phyloP scores from a whole-genome alignment of 2,797 vertebrate genomes.

The Hozukius guyotensis region DNA sequence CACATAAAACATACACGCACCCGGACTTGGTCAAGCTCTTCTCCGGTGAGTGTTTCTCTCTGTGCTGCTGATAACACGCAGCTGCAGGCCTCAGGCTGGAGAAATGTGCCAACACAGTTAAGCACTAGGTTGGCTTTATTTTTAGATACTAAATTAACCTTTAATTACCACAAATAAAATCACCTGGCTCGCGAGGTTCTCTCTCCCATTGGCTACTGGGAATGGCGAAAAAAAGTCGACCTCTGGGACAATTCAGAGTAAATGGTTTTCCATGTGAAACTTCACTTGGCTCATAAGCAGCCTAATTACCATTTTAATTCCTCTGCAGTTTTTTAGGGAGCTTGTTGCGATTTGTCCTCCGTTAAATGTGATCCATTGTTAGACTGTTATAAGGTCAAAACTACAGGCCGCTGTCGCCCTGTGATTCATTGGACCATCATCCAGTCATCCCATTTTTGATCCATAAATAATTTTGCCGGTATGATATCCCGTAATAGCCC shows the following conservation, averaged over 20 bases:
- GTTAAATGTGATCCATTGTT: constrained; percentile 27
- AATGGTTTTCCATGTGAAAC: constrained; percentile 43
- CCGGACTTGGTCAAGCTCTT: not conserved
- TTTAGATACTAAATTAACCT: constrained; percentile 44
- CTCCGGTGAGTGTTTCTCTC: constrained; percentile 5
- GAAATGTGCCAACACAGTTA: constrained; percentile 32
- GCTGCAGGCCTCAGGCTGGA: constrained; percentile 47
- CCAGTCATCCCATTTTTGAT: constrained; percentile 46
- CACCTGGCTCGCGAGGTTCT: constrained; percentile 35
- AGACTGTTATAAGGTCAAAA: constrained; percentile 46
- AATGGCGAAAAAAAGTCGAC: constrained; percentile 38
- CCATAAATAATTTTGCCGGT: constrained; percentile 51
- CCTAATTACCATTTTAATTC: constrained; percentile 49
- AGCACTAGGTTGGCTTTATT: constrained; percentile 49
- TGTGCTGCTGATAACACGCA: constrained; percentile 38
- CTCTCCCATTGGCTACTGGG: constrained; percentile 24
- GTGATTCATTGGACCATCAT: constrained; percentile 30
- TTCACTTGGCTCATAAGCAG: constrained; percentile 35
- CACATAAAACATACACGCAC: not conserved
- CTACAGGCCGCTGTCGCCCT: not conserved
- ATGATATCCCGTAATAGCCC: constrained; percentile 40
- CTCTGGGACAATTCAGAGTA: constrained; percentile 35
- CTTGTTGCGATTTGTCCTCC: constrained; percentile 26
- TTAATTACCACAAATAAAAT: constrained; percentile 69
- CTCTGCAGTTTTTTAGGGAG: constrained; percentile 22